phyloP scores from a whole-genome alignment of 2,888 invertebrate genomes.

The Sepioteuthis lessoniana region DNA sequence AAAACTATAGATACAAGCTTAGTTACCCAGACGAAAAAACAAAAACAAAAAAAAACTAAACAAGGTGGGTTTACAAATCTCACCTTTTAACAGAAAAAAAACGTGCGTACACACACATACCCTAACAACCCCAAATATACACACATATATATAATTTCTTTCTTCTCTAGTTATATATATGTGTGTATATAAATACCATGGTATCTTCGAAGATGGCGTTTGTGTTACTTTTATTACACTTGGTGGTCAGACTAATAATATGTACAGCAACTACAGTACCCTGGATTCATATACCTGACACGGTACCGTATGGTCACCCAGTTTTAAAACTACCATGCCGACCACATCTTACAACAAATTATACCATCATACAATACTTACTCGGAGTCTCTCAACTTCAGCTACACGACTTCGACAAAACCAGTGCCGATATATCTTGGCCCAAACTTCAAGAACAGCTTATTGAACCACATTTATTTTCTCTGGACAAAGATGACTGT shows the following conservation, averaged over 20 bases:
- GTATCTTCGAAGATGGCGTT: conserved; percentile 38
- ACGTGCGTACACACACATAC: not conserved
- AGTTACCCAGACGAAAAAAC: not conserved
- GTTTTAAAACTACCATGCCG: conserved; percentile 23
- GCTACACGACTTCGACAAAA: not conserved
- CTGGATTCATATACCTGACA: conserved; percentile 38
- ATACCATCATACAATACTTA: not conserved
- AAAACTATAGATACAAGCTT: not conserved
- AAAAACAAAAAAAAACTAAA: not conserved
- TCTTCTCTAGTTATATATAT: not conserved
- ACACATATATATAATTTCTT: not conserved
- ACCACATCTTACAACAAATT: not conserved
- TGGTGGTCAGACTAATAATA: not conserved
- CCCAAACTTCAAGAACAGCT: not conserved
- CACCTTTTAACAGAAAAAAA: not conserved
- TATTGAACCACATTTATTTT: not conserved
- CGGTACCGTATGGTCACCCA: not conserved
- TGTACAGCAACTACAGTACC: not conserved
- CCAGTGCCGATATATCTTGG: not conserved
- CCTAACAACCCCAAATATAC: not conserved
- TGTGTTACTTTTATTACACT: not conserved
- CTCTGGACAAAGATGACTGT: not conserved
- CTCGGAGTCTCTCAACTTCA: not conserved
- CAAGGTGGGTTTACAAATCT: not conserved
- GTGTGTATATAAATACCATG: conserved; percentile 38